Evolutionary conservation across 2,888 invertebrate genomes (phyloP).

Genomic region (Zygaena filipendulae): DNA sequence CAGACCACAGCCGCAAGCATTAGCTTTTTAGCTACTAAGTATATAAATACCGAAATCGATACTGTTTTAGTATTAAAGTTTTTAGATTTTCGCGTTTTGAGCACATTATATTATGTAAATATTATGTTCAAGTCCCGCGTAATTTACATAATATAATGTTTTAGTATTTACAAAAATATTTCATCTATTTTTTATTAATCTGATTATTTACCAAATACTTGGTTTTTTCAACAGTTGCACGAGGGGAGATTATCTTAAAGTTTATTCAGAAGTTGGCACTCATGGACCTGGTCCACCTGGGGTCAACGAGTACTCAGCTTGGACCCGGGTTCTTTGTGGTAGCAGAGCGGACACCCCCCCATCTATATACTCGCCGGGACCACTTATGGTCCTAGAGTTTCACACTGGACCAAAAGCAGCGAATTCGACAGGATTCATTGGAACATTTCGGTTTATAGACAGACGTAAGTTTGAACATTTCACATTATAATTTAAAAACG

Average conservation of each 20-base stretch:
- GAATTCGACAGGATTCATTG: constrained; percentile 76
- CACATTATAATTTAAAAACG: constrained; percentile 10
- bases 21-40: too few relatives aligned
- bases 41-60: too few relatives aligned
- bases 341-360: constrained; percentile 75
- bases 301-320: constrained; percentile 82
- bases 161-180: too few relatives aligned
- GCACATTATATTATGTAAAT: too few relatives aligned
- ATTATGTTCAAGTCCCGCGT: too few relatives aligned
- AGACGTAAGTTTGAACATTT: constrained; percentile 70
- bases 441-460: constrained; percentile 81
- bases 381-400: constrained; percentile 77
- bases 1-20: too few relatives aligned
- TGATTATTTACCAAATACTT: too few relatives aligned
- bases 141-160: too few relatives aligned
- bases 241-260: constrained; percentile 78
- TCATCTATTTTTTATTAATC: too few relatives aligned
- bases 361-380: constrained; percentile 79
- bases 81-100: too few relatives aligned
- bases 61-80: too few relatives aligned
- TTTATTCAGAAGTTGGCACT: constrained; percentile 80
- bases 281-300: constrained; percentile 75
- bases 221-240: too few relatives aligned
- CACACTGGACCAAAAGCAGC: constrained; percentile 67
- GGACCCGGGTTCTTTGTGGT: constrained; percentile 80